Conservation (phyloP, 35 echinoderm and acorn worm genomes). For the Apostichopus japonicus region DNA sequence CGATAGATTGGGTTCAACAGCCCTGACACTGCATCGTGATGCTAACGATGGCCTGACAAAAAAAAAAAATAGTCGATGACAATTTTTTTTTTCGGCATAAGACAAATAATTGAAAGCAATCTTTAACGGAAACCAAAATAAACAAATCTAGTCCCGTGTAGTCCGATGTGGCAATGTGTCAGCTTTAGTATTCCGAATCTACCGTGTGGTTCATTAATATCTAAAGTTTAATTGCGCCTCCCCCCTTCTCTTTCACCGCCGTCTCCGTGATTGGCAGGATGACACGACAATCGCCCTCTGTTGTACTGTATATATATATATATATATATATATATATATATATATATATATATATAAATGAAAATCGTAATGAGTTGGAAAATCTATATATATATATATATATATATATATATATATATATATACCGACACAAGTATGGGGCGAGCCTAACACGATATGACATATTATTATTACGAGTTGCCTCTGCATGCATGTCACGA, state of each 20-base stretch:
- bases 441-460: too few species aligned
- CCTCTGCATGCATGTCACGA: neutral
- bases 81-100: neutral
- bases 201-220: conserved; percentile 51
- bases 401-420: too few species aligned
- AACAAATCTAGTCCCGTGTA: conserved; percentile 4
- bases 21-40: neutral
- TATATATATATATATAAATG: too few species aligned
- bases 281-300: neutral
- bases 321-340: too few species aligned
- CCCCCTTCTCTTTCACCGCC: neutral
- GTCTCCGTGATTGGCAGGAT: conserved; percentile 52
- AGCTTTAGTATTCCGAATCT: neutral
- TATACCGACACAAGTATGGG: too few species aligned
- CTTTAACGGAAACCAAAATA: conserved; percentile 28
- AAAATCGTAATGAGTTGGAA: too few species aligned
- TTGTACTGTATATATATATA: neutral
- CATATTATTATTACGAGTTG: too few species aligned
- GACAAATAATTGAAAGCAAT: conserved; percentile 44
- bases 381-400: too few species aligned
- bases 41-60: neutral
- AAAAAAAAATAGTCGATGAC: neutral
- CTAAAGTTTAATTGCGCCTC: conserved; percentile 57
- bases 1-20: conserved; percentile 6
- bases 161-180: neutral